Percentiles rank a stretch among this genome's conserved stretches.
Evolutionary conservation across 2,113 vertebrate species (phyloP).

Genomic region (Neotoma lepida): DNA sequence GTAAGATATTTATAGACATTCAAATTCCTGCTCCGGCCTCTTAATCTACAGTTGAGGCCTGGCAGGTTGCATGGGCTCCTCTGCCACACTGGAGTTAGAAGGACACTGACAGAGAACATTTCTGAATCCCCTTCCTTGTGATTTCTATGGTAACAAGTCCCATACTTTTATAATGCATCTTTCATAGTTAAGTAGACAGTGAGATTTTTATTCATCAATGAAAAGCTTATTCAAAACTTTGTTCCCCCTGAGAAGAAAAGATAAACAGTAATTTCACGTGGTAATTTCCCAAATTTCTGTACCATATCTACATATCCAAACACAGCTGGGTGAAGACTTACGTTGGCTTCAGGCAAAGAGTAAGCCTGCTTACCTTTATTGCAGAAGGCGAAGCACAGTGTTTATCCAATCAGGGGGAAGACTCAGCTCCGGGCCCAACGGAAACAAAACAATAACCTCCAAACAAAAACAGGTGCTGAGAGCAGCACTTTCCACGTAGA

Average conservation of each 20-base stretch:
- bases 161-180: constrained; percentile 24
- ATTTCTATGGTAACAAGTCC: not conserved
- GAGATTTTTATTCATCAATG: constrained; percentile 74
- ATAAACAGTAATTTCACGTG: constrained; percentile 78
- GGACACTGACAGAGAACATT: not conserved
- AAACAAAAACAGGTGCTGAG: not conserved
- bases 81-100: not conserved
- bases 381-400: not conserved
- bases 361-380: not conserved
- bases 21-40: not conserved
- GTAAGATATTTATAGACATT: not conserved
- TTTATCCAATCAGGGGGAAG: constrained; percentile 16
- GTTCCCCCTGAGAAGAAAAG: constrained; percentile 74
- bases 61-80: fast-evolving
- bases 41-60: not conserved
- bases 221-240: constrained; percentile 78
- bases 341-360: constrained; percentile 37
- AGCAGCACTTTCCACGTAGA: not conserved
- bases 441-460: not conserved
- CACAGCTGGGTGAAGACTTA: constrained; percentile 71
- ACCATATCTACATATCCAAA: constrained; percentile 74
- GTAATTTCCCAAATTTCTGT: constrained; percentile 77
- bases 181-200: constrained; percentile 68
- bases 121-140: not conserved
- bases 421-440: not conserved